Evolutionary conservation across 2,888 invertebrate species (phyloP).

Genomic region (Microctonus brassicae): DNA sequence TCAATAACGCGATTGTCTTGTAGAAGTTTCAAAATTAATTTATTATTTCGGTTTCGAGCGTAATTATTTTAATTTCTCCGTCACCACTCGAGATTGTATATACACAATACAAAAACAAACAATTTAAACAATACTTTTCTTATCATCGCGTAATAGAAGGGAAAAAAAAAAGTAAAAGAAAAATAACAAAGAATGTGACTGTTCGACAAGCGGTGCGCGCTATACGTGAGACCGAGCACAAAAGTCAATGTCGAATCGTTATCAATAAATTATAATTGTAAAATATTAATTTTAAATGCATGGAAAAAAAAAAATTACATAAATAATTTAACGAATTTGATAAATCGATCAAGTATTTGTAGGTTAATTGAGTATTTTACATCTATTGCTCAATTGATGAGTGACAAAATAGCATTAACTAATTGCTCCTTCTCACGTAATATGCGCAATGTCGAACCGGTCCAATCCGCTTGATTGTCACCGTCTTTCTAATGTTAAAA

Average conservation of each 20-base stretch:
- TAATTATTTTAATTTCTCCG: neutral
- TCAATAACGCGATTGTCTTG: constrained; percentile 9
- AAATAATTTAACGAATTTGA: neutral
- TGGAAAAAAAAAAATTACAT: no score
- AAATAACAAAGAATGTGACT: neutral
- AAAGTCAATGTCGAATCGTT: neutral
- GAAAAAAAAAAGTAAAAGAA: neutral
- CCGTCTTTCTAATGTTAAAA: constrained; percentile 60
- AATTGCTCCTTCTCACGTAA: constrained; percentile 23
- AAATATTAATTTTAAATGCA: neutral
- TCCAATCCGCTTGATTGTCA: constrained; percentile 44
- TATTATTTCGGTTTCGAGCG: neutral
- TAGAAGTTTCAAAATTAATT: neutral
- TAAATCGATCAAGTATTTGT: neutral
- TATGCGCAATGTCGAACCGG: constrained; percentile 33
- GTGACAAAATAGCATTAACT: neutral
- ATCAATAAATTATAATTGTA: neutral
- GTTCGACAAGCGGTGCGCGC: neutral
- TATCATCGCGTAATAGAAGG: neutral
- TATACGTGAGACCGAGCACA: neutral
- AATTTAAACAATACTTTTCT: no score
- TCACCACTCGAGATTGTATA: neutral
- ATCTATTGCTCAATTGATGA: constrained; percentile 7
- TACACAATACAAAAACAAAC: neutral
- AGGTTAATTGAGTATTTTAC: neutral